Evolutionary conservation across 2,888 invertebrate species (phyloP), one percentile per base, ranked within the genome.

Genomic region (Scrobipalpa atriplicella): DNA sequence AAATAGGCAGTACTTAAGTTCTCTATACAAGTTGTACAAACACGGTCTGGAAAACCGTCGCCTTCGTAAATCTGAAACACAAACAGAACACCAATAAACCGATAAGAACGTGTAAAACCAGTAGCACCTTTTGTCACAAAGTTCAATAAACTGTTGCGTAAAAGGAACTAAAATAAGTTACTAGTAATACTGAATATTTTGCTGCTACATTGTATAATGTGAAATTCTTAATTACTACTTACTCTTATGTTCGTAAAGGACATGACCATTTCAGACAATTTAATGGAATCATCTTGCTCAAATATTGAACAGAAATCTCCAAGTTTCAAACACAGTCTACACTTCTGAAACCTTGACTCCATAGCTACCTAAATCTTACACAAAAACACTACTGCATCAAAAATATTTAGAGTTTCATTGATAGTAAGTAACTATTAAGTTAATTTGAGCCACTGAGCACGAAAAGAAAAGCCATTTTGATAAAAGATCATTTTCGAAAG

Each of bases 301-400:
- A 86, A 92, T 72, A 92, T 91, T 61, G 92, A 92, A 78, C 92
- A 90, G 70, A 92, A 92, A 71, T 91, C 92, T 10, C 92, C 92
- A 60, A 92, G 83, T 78, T 92, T 92, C 68, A 92, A 77, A 71
- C 92, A 92, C 68, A 92, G 73, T 75, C 92, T 82, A 77, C 92
- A 92, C 79, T 92, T 92, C 71, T 90, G 89, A 75, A 90, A 89
- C 58, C 81, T 73, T 68, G 79, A 82, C 66, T 81, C 81, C 85
- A 86, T 87, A 69, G 58, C n/a, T 38, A 69, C 54, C n/a, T 38
- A 16, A 61, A 38, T 61, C 18, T 61, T 61, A 61, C 38, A 61
- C n/a, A 61, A 10, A 58, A 36, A 58, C 29, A 19, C 19, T 36
- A 58, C 8, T 16, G n/a, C 1, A 5, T n/a, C 0, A 16, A 47